Evolutionary conservation across 2,888 invertebrate species (phyloP).

Genomic region (Napeogenes inachia): DNA sequence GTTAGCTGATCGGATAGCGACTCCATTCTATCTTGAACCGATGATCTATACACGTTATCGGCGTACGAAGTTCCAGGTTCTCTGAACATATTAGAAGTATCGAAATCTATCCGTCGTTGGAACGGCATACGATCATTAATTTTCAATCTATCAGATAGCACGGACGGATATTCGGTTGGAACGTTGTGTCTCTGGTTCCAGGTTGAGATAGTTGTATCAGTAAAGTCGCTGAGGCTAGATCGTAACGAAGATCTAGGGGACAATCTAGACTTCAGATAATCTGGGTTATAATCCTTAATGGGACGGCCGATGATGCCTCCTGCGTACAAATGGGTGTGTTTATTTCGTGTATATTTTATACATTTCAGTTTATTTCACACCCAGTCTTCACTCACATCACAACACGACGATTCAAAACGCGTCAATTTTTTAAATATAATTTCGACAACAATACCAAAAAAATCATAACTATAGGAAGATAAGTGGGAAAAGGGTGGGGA

Average conservation of each 20-base stretch:
- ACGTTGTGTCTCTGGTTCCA: constrained; percentile 63
- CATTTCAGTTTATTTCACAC: constrained; percentile 74
- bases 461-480: constrained; percentile 42
- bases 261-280: constrained; percentile 52
- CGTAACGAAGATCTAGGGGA: constrained; percentile 68
- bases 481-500: constrained; percentile 47
- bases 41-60: constrained; percentile 54
- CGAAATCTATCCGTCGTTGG: constrained; percentile 65
- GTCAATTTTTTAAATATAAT: constrained; percentile 29
- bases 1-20: constrained; percentile 64
- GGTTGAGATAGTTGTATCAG: constrained; percentile 71
- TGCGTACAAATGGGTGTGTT: constrained; percentile 47
- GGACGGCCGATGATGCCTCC: constrained; percentile 67
- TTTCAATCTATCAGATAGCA: constrained; percentile 64
- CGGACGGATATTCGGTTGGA: constrained; percentile 65
- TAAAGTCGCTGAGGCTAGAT: constrained; percentile 73
- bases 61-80: constrained; percentile 62
- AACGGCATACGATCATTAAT: constrained; percentile 55
- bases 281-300: constrained; percentile 71
- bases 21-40: constrained; percentile 63
- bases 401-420: constrained; percentile 60
- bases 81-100: constrained; percentile 53
- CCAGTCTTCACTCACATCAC: constrained; percentile 51
- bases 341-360: constrained; percentile 41
- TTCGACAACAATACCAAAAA: constrained; percentile 19